phyloP scores from a whole-genome alignment of 1,140 invertebrate species.

The Temnothorax longispinosus region DNA sequence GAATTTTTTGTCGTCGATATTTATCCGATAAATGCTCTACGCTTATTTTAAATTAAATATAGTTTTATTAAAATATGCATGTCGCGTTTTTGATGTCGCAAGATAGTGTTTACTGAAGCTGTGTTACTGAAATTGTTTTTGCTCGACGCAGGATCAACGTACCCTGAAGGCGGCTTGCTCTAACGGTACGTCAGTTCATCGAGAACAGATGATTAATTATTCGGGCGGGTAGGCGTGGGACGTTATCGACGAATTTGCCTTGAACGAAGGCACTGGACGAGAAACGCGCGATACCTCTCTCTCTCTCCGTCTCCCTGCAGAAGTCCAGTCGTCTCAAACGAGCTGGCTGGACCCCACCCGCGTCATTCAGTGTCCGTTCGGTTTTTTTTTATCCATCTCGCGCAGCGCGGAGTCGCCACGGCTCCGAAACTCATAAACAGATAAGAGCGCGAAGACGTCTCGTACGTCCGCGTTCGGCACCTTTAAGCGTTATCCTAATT shows the following conservation, averaged over 20 bases:
- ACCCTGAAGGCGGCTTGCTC: conserved; percentile 60
- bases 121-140: conserved; percentile 71
- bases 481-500: conserved; percentile 51
- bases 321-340: conserved; percentile 5
- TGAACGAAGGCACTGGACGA: conserved; percentile 63
- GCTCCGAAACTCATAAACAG: conserved; percentile 60
- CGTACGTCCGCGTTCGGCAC: conserved; percentile 26
- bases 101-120: conserved; percentile 20
- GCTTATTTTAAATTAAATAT: conserved; percentile 8
- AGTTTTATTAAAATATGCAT: not conserved
- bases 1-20: not conserved
- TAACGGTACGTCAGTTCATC: conserved; percentile 75
- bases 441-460: conserved; percentile 46
- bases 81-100: conserved; percentile 52
- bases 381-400: conserved; percentile 25
- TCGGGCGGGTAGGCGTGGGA: conserved; percentile 74
- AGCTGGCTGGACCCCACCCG: conserved; percentile 17
- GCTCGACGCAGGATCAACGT: conserved; percentile 55
- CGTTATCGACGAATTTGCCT: conserved; percentile 76
- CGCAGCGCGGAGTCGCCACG: not conserved
- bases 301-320: conserved; percentile 24
- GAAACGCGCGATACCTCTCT: conserved; percentile 57
- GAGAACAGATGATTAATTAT: conserved; percentile 76
- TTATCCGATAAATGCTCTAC: not conserved
- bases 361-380: conserved; percentile 40